Evolutionary conservation across 2,888 invertebrate genomes (phyloP), one percentile per base, ranked within the genome.

Genomic region (Peribatodes rhomboidaria): DNA sequence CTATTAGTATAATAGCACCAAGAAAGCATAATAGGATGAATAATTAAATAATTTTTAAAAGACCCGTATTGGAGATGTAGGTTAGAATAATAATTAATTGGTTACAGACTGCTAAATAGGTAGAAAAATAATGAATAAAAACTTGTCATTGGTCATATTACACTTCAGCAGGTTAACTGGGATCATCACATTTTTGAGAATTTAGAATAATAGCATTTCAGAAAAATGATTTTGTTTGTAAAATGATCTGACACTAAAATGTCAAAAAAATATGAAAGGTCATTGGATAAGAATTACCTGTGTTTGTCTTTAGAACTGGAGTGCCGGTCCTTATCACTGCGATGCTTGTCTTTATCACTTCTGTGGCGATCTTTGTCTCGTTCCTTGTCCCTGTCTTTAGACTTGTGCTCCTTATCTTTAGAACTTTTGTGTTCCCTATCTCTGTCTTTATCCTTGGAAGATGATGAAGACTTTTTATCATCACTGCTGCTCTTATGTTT

Each of bases 271-370:
- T 4, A 35, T 50, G 35, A 50, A 50, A 50, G n/a, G 50, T 35
- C 2, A 20, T 8, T 13, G 10, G 18, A 18, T 50, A 8, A 3
- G 13, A 61, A 75, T 67, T 64, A 95, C 87, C 93, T 94, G 75
- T 95, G 94, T 77, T 94, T 95, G 60, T 95, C 95, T 80, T 94
- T 95, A 54, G 91, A 91, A 76, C 88, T 90, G 65, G 90, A 89
- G 73, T 94, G 91, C 74, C 90, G 93, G 56, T 93, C 92, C 72
- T 88, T 92, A 66, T 86, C 86, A 75, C 84, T 84, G 39, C 80
- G 81, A 53, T 94, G 90, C 74, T 90, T 93, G 44, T 89, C 90
- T 67, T 87, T 90, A 56, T 92, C 92, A 77, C 88, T 92, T 65
- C 76, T 88, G 58, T 88, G 85, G 49, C 88, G 89, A 66, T 90